Conservation (phyloP, 2,888 invertebrate species). For the Erebia epiphron region DNA sequence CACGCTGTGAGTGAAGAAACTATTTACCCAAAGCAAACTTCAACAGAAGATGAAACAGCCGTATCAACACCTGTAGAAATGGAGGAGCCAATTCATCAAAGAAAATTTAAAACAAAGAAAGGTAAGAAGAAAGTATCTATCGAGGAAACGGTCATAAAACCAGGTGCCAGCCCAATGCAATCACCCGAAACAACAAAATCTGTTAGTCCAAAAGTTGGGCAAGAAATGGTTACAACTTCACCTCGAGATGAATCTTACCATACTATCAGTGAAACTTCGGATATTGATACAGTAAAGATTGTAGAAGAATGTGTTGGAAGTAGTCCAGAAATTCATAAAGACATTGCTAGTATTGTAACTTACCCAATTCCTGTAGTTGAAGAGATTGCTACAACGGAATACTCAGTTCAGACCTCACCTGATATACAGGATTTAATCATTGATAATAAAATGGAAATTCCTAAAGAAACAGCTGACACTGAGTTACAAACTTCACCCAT, state of each 20-base stretch:
- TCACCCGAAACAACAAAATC: conserved; percentile 50
- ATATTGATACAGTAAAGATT: conserved; percentile 84
- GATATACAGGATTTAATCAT: conserved; percentile 70
- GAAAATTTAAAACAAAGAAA: conserved; percentile 74
- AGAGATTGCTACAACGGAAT: conserved; percentile 82
- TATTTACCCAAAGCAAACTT: conserved; percentile 64
- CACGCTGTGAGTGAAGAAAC: conserved; percentile 69
- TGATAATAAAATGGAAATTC: conserved; percentile 56
- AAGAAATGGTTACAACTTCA: conserved; percentile 75
- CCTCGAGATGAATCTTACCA: conserved; percentile 84
- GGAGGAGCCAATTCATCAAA: conserved; percentile 50
- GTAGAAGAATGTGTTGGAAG: conserved; percentile 85
- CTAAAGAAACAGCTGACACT: conserved; percentile 61
- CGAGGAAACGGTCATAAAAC: conserved; percentile 50
- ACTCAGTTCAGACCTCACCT: conserved; percentile 84
- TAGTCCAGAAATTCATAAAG: conserved; percentile 73
- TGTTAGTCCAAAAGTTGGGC: conserved; percentile 74
- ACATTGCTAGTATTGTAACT: conserved; percentile 81
- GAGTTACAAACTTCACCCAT: conserved; percentile 82
- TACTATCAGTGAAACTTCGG: conserved; percentile 83
- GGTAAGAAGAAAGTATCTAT: conserved; percentile 73
- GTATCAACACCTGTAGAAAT: conserved; percentile 58
- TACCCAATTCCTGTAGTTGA: conserved; percentile 84
- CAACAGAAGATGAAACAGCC: conserved; percentile 69
- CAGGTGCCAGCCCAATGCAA: conserved; percentile 40